These are phyloP conservation scores for Glyphotaelius pellucidus DNA, from an alignment of 2,888 invertebrate genomes.

Conservation along the genomic window DNA sequence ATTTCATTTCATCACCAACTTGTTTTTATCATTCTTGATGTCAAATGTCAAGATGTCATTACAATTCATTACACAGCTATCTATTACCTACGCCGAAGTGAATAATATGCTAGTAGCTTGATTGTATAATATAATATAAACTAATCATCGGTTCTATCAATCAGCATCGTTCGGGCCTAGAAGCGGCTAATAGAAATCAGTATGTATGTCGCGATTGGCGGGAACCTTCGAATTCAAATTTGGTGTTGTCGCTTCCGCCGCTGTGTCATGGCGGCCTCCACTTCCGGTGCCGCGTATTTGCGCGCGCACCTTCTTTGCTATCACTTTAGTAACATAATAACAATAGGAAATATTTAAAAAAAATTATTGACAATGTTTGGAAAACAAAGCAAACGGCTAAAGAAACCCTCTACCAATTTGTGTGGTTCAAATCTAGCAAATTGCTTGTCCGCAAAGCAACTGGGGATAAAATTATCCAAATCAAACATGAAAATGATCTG, in stretches of 20 bases:
- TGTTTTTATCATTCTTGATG: neutral
- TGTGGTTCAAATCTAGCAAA: too few relatives aligned
- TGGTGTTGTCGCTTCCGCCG: conserved; percentile 51
- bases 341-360: neutral
- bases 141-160: neutral
- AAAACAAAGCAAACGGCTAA: too few relatives aligned
- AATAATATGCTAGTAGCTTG: neutral
- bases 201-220: conserved; percentile 46
- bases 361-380: conserved; percentile 3
- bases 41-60: neutral
- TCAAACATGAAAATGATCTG: too few relatives aligned
- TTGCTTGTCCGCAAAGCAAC: too few relatives aligned
- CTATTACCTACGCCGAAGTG: neutral
- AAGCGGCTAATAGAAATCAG: conserved; percentile 13
- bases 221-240: conserved; percentile 56
- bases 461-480: too few relatives aligned
- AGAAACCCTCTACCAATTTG: too few relatives aligned
- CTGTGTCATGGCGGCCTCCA: conserved; percentile 40
- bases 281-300: conserved; percentile 54
- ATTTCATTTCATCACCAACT: neutral
- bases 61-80: neutral
- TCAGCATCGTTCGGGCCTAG: neutral
- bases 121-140: neutral
- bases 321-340: neutral
- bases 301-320: conserved; percentile 8